phyloP scores from a whole-genome alignment of 2,113 vertebrate species.

The Poeciliopsis prolifica region DNA sequence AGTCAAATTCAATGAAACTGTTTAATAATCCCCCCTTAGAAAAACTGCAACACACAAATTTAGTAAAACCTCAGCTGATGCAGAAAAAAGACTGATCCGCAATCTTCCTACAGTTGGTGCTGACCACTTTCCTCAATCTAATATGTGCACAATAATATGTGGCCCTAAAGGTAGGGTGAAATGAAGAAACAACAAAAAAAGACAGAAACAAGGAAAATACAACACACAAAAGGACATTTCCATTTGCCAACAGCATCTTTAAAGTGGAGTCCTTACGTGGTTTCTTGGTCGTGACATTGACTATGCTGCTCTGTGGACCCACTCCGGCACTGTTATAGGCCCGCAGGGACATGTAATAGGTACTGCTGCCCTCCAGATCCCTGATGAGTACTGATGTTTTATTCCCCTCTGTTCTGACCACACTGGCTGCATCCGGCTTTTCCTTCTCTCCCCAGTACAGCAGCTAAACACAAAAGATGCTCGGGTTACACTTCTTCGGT shows the following conservation, averaged over 20 bases:
- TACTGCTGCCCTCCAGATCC: slow-evolving; percentile 85
- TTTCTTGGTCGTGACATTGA: slow-evolving; percentile 93
- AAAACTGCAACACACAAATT: neutral
- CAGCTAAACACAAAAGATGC: slow-evolving; percentile 76
- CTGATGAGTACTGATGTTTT: slow-evolving; percentile 84
- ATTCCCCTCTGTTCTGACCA: slow-evolving; percentile 88
- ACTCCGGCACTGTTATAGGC: slow-evolving; percentile 93
- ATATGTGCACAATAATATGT: slow-evolving; percentile 5
- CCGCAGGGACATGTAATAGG: slow-evolving; percentile 87
- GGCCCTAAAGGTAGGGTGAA: neutral
- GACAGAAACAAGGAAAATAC: slow-evolving; percentile 1
- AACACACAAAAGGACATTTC: slow-evolving; percentile 21
- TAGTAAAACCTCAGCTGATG: neutral
- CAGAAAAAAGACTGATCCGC: neutral
- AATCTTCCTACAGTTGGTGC: neutral
- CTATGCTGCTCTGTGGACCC: slow-evolving; percentile 85
- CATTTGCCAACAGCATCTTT: slow-evolving; percentile 2
- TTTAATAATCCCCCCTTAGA: neutral
- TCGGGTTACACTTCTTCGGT: slow-evolving; percentile 6
- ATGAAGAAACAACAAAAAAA: neutral
- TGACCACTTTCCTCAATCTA: slow-evolving; percentile 1
- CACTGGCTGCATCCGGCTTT: slow-evolving; percentile 86
- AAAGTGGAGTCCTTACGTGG: slow-evolving; percentile 84
- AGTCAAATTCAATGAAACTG: neutral
- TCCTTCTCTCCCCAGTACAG: slow-evolving; percentile 88